Evolutionary conservation across 30 jellyfish, hydroid and myxozoan species (phyloP).

Genomic region (Sanderia malayensis): DNA sequence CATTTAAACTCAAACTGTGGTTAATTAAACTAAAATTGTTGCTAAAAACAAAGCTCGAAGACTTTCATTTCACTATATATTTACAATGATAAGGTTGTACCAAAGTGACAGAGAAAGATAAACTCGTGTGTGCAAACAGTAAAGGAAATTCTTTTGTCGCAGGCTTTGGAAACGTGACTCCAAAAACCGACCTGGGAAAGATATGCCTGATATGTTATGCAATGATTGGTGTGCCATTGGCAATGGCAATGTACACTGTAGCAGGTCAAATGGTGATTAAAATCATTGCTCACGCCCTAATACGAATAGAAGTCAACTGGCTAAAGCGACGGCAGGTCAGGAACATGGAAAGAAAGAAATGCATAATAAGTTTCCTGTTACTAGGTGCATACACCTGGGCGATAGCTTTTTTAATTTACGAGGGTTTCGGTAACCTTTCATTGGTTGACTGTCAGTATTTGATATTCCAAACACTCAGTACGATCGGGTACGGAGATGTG

Average conservation of each 20-base stretch:
- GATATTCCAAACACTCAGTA: slow-evolving; percentile 32
- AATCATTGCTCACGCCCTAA: not conserved
- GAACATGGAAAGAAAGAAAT: not conserved
- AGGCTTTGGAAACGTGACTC: slow-evolving; percentile 55
- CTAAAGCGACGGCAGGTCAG: slow-evolving; percentile 5
- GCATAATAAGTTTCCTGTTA: not conserved
- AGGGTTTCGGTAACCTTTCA: not conserved
- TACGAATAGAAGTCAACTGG: not conserved
- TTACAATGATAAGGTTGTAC: no score
- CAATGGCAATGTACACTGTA: slow-evolving; percentile 29
- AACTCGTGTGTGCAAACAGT: no score
- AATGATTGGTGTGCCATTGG: slow-evolving; percentile 22
- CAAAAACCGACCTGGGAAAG: slow-evolving; percentile 35
- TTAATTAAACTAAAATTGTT: no score
- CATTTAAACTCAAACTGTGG: no score
- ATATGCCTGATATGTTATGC: slow-evolving; percentile 13
- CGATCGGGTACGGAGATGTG: slow-evolving; percentile 53
- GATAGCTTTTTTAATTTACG: not conserved
- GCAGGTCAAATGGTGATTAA: slow-evolving; percentile 23
- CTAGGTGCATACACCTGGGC: not conserved
- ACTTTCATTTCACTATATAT: no score
- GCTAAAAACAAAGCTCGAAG: no score
- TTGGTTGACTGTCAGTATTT: slow-evolving; percentile 15
- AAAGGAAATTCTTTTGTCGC: no score
- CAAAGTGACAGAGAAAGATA: no score